Conservation (phyloP, 2,113 vertebrate species). For the Calypte anna region DNA sequence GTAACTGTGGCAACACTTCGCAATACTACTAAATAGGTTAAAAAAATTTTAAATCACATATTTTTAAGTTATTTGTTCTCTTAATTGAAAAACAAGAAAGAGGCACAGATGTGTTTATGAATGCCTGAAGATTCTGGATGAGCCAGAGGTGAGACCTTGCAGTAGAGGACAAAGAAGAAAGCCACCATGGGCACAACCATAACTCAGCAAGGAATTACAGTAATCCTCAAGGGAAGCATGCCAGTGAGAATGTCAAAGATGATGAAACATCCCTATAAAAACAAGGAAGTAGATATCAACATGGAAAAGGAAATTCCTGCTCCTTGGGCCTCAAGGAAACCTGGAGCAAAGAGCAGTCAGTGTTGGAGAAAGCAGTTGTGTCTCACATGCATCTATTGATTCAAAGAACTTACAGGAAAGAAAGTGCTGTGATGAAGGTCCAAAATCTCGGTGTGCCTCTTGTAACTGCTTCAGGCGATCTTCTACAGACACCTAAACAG, state of each 20-base stretch:
- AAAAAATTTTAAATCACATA: background rate
- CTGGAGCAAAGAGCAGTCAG: background rate
- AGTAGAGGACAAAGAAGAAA: background rate
- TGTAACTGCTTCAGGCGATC: slow-evolving; percentile 92
- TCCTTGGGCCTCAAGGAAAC: background rate
- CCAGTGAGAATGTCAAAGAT: background rate
- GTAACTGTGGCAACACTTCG: background rate
- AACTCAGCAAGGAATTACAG: background rate
- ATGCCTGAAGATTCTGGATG: background rate
- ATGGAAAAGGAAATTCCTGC: background rate
- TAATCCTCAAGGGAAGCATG: background rate
- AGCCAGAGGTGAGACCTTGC: background rate
- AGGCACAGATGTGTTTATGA: background rate
- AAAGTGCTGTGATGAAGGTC: slow-evolving; percentile 94
- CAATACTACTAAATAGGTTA: background rate
- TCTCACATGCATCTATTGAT: background rate
- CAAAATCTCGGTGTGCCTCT: slow-evolving; percentile 94
- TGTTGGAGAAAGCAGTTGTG: background rate
- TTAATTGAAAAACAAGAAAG: background rate
- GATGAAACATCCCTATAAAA: background rate
- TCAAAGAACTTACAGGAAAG: slow-evolving; percentile 89
- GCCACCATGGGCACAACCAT: fast-evolving
- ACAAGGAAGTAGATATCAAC: background rate
- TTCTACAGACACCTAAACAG: slow-evolving; percentile 86
- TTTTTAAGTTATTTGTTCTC: background rate